Evolutionary conservation across 2,797 vertebrate genomes (phyloP).

Genomic region (Oreochromis grahami): DNA sequence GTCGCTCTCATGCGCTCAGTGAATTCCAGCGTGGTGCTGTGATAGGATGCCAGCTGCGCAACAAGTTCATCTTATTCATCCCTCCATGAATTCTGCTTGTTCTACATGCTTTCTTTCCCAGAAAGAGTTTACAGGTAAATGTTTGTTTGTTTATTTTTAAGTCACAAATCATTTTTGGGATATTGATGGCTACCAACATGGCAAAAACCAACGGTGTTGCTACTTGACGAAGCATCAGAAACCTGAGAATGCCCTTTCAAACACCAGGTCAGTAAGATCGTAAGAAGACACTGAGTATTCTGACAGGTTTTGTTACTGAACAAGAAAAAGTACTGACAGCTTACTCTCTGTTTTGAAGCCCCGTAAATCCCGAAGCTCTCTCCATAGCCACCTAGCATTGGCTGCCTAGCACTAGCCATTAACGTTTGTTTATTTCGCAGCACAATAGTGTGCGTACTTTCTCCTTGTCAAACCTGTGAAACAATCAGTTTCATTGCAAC

Average conservation of each 20-base stretch:
- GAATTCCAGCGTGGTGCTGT: too few relatives aligned
- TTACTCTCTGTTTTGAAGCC: neutral
- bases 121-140: neutral
- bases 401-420: too few relatives aligned
- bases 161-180: neutral
- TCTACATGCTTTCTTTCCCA: neutral
- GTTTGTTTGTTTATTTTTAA: neutral
- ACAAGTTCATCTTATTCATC: too few relatives aligned
- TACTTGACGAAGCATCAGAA: neutral
- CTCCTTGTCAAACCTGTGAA: neutral
- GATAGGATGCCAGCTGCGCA: too few relatives aligned
- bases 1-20: too few relatives aligned
- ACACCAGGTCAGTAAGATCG: neutral
- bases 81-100: too few relatives aligned
- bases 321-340: neutral
- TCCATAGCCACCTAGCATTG: neutral
- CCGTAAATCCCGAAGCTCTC: neutral
- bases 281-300: neutral
- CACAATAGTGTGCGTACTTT: too few relatives aligned
- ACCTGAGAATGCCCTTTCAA: neutral
- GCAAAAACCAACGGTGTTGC: neutral
- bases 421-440: too few relatives aligned
- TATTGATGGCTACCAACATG: fast-evolving
- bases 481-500: neutral
- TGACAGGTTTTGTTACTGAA: neutral